Percentiles rank a stretch among this genome's conserved stretches.
phyloP scores from a whole-genome alignment of 2,113 vertebrate genomes.

The Cephalophus harveyi region DNA sequence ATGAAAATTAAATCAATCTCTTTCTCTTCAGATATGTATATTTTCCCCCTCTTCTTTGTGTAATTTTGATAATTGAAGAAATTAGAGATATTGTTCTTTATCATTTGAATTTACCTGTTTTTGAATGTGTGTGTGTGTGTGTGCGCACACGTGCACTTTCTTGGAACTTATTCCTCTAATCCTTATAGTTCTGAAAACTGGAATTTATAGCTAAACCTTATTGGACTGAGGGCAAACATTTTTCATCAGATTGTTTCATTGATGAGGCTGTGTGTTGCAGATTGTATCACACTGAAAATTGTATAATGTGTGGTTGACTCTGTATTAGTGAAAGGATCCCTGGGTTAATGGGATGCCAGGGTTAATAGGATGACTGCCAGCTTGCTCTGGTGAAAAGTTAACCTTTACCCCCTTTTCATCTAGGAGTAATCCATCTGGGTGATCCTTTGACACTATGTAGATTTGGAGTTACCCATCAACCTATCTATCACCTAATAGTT shows the following conservation, averaged over 20 bases:
- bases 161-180: neutral
- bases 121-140: neutral
- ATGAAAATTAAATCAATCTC: neutral
- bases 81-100: neutral
- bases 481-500: neutral
- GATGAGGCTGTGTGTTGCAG: neutral
- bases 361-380: neutral
- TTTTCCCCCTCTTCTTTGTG: neutral
- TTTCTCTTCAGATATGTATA: neutral
- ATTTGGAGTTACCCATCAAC: neutral
- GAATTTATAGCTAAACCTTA: neutral
- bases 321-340: neutral
- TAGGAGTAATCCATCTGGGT: neutral
- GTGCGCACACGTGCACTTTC: rapidly evolving
- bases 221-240: neutral
- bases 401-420: neutral
- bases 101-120: neutral
- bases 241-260: neutral
- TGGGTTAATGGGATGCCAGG: neutral
- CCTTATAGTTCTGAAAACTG: neutral
- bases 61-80: neutral
- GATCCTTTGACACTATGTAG: neutral
- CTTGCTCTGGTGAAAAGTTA: neutral
- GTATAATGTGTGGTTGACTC: neutral
- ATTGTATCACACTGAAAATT: neutral